phyloP scores from a whole-genome alignment of 2,888 invertebrate species.

The Smittia sp. region DNA sequence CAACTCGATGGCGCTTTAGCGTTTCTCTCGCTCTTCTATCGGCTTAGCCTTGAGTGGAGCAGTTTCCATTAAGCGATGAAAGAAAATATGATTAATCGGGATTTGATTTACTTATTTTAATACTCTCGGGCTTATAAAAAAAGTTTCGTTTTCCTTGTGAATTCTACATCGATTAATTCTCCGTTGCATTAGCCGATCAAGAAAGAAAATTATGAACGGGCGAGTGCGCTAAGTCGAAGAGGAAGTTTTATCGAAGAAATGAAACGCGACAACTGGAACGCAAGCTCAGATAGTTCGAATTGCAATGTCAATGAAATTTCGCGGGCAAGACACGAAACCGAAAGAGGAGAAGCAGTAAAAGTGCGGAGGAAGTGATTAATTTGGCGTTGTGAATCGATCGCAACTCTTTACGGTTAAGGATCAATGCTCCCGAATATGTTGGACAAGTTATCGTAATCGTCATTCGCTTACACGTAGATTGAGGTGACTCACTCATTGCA shows the following conservation, averaged over 20 bases:
- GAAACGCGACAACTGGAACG: too few species aligned
- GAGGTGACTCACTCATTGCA: background rate
- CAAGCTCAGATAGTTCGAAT: background rate
- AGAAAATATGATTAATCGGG: slow-evolving; percentile 14
- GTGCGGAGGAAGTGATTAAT: background rate
- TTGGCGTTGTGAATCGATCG: background rate
- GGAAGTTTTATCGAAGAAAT: background rate
- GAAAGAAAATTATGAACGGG: background rate
- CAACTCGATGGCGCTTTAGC: slow-evolving; percentile 17
- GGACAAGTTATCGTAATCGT: background rate
- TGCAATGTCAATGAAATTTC: slow-evolving; percentile 12
- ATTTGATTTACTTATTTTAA: slow-evolving; percentile 25
- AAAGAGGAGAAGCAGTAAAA: background rate
- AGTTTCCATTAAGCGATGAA: background rate
- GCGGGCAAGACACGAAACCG: background rate
- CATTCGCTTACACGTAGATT: background rate
- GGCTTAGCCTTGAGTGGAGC: background rate
- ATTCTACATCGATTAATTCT: too few species aligned
- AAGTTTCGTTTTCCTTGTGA: slow-evolving; percentile 5
- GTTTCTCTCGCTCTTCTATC: background rate
- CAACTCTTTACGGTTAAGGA: background rate
- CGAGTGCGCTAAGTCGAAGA: background rate
- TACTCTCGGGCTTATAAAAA: background rate
- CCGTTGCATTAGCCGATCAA: background rate
- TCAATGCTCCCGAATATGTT: background rate